Base-by-base conservation (phyloP, 2,797 vertebrate species). In the Nyctalus aviator region DNA sequence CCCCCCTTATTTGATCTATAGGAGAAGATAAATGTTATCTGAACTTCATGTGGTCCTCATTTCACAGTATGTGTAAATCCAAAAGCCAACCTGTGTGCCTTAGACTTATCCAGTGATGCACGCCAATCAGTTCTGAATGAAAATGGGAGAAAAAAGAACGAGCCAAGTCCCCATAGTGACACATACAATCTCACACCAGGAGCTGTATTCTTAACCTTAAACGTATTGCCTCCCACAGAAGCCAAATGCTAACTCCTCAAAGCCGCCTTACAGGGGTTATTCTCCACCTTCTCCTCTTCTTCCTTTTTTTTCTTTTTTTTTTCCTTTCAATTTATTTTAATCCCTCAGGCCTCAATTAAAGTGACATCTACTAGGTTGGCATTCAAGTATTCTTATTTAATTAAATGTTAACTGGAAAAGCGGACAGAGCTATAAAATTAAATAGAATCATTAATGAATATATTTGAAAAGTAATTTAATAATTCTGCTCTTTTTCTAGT, bases 401-500 rank as follows among this genome's bases (percentile, higher is more conserved):
- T 76, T 79, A 8, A 66, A 30, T 53, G 35, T 68, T 46, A 81
- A 78, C 13, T 64, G 21, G 62, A 71, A 82, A 76, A 73, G 57
- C 12, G 4, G 25, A 66, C 20, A 57, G 18, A 79, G 5, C n/a
- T 66, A 48, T 79, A 73, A 81, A 48, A 77, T 72, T 81, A 90
- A 64, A 25, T 53, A 44, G 48, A 46, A 32, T 32, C 59, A 27
- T n/a, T 81, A 76, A 44, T 30, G n/a, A 90, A 69, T 25, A 25
- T 76, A 88, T 77, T 87, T 92, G 37, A 78, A 59, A 72, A 73
- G 14, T 4, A 75, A 78, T 92, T 91, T 85, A 76, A 77, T 57
- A 90, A 77, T 55, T 78, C 64, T 78, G 2, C 48, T 86, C 6
- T 78, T 72, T 87, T 35, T 84, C 59, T 78, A 68, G 48, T 68